Base-by-base conservation (phyloP, 2,113 vertebrate genomes). In the Ammodytes dubius region DNA sequence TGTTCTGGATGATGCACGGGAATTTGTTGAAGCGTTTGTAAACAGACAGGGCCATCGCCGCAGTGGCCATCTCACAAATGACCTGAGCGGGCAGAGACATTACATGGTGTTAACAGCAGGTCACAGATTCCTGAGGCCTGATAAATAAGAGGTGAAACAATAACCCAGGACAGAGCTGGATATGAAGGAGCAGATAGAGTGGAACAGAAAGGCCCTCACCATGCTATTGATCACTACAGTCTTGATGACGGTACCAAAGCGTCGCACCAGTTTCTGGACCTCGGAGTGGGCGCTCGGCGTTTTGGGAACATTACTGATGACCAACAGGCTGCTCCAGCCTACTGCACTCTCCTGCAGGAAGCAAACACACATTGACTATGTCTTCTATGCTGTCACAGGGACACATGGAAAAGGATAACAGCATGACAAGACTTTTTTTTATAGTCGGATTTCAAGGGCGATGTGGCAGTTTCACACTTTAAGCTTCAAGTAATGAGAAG, bases 41-140 rank as follows among this genome's bases (percentile, higher is more conserved):
- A 4, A 94, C 91, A 0, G 84, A 87, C 60, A 88, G 57, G 1
- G 93, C 90, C 88, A 90, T 83, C 40, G 87, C 69, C n/a, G 71
- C 70, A 0, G 92, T 93, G 0, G 86, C 88, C 92, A 95, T 94
- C 73, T 95, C 87, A 54, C 91, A 94, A 35, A 94, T 90, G 9
- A 94, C 88, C 94, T 94, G 68, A 54, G 19, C 27, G 54, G 19
- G 12, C 12, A 59, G 53, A 67, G 6, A 63, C 11, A 19, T 0
- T 66, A n/a, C 12, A 57, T 19, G 8, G 35, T 10, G 3, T 47
- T 9, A 73, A 11, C 42, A 66, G 8, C 45, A 19, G 2, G 35
- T 39, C 6, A 45, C 10, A 9, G n/a, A n/a, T 54, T 11, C 3
- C 10, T 45, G 10, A 27, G 14, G 35, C 11, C 17, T 53, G 14